Conservation (phyloP, 2,113 vertebrate species). For the Cervus canadensis region DNA sequence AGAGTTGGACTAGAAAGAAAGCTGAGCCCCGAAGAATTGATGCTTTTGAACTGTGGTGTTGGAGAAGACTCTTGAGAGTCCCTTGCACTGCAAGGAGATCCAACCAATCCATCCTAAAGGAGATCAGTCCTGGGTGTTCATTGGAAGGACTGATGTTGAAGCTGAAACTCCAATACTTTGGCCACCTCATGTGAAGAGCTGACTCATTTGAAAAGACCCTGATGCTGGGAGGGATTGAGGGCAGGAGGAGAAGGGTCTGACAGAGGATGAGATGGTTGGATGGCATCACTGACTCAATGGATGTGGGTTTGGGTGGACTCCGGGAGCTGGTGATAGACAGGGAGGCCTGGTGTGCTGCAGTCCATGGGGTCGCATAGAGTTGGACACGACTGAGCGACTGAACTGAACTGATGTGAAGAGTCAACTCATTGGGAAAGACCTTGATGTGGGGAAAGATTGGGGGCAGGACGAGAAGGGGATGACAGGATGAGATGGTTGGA, state of each 20-base stretch:
- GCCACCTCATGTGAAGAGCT: neutral
- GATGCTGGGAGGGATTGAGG: neutral
- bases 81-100: neutral
- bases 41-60: neutral
- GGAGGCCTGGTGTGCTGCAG: fast-evolving
- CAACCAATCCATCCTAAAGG: neutral
- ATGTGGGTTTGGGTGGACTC: neutral
- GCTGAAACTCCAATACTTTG: neutral
- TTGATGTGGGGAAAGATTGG: neutral
- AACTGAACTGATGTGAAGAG: neutral
- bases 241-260: neutral
- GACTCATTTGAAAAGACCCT: neutral
- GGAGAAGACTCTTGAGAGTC: neutral
- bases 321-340: fast-evolving
- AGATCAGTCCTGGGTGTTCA: neutral
- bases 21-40: neutral
- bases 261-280: neutral
- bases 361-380: neutral
- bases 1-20: neutral
- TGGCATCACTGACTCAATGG: neutral
- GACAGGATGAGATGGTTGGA: neutral
- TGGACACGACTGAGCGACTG: neutral
- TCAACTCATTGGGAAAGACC: neutral
- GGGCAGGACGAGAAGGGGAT: neutral
- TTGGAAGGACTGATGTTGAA: neutral